Percentiles rank a stretch among this genome's conserved stretches.
Conservation (phyloP, 2,888 invertebrate genomes). For the Isotomurus palustris region DNA sequence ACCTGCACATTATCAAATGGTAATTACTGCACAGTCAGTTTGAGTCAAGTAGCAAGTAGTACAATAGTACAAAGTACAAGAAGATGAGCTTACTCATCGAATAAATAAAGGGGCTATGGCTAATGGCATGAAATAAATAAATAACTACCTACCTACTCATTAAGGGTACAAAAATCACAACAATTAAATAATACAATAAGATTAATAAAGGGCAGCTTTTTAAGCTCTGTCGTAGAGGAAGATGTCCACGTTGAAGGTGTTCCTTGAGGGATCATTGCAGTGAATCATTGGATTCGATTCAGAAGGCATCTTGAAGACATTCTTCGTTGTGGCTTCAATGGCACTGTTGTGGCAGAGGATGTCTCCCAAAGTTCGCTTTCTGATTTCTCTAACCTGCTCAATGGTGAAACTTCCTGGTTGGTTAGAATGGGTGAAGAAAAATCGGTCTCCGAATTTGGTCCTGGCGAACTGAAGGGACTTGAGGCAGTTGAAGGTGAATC, state of each 20-base stretch:
- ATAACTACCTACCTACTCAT: too few species aligned
- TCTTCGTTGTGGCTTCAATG: constrained; percentile 37
- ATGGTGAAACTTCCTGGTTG: constrained; percentile 36
- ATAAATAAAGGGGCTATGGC: too few species aligned
- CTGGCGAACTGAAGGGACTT: constrained; percentile 50
- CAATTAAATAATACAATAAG: too few species aligned
- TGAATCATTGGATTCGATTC: constrained; percentile 40
- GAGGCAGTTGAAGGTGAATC: constrained; percentile 81
- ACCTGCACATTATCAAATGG: too few species aligned
- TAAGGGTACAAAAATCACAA: too few species aligned
- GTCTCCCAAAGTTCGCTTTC: constrained; percentile 39
- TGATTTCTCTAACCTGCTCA: constrained; percentile 40
- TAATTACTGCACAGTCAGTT: too few species aligned
- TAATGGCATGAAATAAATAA: too few species aligned
- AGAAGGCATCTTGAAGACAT: constrained; percentile 43
- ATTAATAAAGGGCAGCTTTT: background rate
- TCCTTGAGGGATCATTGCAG: constrained; percentile 41
- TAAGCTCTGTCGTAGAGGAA: constrained; percentile 36
- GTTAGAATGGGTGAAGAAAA: constrained; percentile 38
- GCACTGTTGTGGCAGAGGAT: constrained; percentile 42
- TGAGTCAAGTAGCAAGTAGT: too few species aligned
- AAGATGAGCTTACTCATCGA: too few species aligned
- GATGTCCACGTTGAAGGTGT: constrained; percentile 40
- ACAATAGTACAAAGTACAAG: too few species aligned
- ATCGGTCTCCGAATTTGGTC: constrained; percentile 41